phyloP scores from a whole-genome alignment of 2,797 vertebrate species.

The Mus spretus region DNA sequence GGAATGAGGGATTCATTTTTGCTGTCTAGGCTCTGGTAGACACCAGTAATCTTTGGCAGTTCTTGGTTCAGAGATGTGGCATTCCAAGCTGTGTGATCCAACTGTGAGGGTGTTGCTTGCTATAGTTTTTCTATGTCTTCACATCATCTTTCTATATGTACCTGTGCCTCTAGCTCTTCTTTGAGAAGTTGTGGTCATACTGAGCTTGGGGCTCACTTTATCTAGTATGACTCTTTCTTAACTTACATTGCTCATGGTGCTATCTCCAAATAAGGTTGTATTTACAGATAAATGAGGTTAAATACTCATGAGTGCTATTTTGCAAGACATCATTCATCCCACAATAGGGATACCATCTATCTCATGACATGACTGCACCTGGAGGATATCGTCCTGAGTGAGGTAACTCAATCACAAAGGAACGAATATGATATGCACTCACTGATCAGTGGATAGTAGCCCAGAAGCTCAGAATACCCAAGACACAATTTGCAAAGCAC shows the following conservation, averaged over 20 bases:
- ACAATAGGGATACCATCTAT: neutral
- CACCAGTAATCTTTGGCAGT: neutral
- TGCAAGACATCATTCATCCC: neutral
- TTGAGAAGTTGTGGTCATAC: neutral
- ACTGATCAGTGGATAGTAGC: no score
- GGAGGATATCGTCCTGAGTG: no score
- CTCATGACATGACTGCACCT: neutral
- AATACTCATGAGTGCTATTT: neutral
- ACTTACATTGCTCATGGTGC: neutral
- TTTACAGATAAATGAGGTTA: slow-evolving; percentile 14
- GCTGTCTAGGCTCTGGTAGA: neutral
- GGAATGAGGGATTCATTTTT: neutral
- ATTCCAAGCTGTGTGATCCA: neutral
- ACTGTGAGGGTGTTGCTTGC: neutral
- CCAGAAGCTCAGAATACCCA: no score
- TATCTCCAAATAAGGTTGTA: slow-evolving; percentile 10
- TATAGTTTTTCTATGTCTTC: neutral
- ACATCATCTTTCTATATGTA: neutral
- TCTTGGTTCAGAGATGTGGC: neutral
- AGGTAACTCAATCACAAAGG: no score
- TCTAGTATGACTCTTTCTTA: neutral
- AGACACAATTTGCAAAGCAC: no score
- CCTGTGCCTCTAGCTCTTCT: neutral
- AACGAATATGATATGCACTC: no score
- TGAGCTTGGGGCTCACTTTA: neutral